Conservation (phyloP, 2,797 vertebrate genomes). For the Psittacula echo region DNA sequence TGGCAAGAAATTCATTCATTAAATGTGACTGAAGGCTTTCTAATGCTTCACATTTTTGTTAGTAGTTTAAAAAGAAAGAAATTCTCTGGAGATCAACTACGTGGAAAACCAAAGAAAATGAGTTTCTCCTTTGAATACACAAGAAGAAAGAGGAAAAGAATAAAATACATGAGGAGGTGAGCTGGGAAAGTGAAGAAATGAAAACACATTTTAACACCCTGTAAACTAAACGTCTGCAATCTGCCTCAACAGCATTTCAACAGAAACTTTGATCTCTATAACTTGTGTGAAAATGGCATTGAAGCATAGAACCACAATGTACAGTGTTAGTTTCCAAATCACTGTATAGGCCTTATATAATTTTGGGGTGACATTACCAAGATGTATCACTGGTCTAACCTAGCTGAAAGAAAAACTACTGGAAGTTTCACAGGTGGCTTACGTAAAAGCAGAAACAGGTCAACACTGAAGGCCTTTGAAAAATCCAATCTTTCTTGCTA, state of each 20-base stretch:
- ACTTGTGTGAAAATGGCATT: background rate
- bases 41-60: background rate
- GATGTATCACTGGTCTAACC: background rate
- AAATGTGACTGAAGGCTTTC: slow-evolving; percentile 9
- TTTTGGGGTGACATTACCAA: background rate
- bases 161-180: background rate
- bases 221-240: background rate
- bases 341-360: background rate
- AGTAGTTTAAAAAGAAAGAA: slow-evolving; percentile 36
- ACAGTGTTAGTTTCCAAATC: background rate
- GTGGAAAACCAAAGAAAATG: background rate
- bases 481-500: background rate
- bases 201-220: background rate
- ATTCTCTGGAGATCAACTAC: background rate
- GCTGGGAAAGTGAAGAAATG: background rate
- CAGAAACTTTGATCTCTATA: background rate
- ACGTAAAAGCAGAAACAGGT: background rate
- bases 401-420: background rate
- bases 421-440: background rate
- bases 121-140: background rate
- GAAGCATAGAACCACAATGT: background rate
- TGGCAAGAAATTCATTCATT: slow-evolving; percentile 22
- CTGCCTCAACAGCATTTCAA: background rate
- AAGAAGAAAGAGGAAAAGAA: background rate
- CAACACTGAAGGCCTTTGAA: background rate